Conservation (phyloP, 2,888 invertebrate genomes). For the Trissolcus brochymenae region DNA sequence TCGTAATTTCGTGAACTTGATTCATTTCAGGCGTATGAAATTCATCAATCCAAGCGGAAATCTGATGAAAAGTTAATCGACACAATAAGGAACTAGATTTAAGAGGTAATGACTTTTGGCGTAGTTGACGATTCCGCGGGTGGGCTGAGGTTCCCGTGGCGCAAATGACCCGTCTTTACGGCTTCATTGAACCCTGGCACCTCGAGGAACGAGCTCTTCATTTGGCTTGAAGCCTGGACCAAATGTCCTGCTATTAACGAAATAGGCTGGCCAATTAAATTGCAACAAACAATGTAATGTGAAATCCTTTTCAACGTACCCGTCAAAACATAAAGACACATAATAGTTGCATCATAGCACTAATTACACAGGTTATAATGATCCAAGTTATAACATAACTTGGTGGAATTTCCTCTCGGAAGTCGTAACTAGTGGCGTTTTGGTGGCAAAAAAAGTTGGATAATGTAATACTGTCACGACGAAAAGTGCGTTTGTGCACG, state of each 20-base stretch:
- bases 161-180: constrained; percentile 64
- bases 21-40: too few relatives aligned
- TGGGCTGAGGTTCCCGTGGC: constrained; percentile 66
- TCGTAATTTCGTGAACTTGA: too few relatives aligned
- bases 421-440: not conserved
- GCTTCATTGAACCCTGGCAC: constrained; percentile 64
- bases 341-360: constrained; percentile 16
- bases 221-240: constrained; percentile 13
- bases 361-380: constrained; percentile 25
- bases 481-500: constrained; percentile 7
- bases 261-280: constrained; percentile 33
- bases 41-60: too few relatives aligned
- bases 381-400: constrained; percentile 13
- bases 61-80: too few relatives aligned
- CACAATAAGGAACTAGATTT: constrained; percentile 55
- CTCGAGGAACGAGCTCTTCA: constrained; percentile 29
- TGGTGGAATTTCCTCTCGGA: constrained; percentile 5
- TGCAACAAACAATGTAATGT: constrained; percentile 26
- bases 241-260: constrained; percentile 34
- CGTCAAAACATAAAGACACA: constrained; percentile 24
- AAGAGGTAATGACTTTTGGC: constrained; percentile 69
- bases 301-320: constrained; percentile 8
- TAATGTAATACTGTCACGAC: constrained; percentile 16
- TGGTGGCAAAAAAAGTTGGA: not conserved
- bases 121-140: constrained; percentile 74